Base-by-base conservation (phyloP, 2,888 invertebrate species). In the Chymomyza fuscimana region DNA sequence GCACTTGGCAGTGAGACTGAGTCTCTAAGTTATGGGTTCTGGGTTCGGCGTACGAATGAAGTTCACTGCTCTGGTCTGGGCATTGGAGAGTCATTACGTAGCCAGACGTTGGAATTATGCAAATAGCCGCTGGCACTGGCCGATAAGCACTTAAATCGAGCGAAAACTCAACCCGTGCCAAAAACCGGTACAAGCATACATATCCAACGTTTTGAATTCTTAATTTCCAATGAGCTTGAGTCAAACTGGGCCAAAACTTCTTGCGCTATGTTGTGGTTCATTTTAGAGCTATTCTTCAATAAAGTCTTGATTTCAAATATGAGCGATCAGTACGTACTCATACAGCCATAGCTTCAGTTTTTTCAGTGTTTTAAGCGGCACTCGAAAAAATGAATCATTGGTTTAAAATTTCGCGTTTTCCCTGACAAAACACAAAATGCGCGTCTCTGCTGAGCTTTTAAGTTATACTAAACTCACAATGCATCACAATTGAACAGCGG, bases 31-130 rank as follows among this genome's bases (percentile, higher is more conserved):
- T 46, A 46, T 46, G 40, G 40, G 40, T 46, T 46, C 40, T 46
- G 40, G 40, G 40, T 46, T 46, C 54, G 22, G 54, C 54, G 22
- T 22, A n/a, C 54, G 22, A 54, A 58, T 60, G 60, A 72, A 76
- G 72, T 73, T 72, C 73, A 80, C 75, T 77, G 76, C 0, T 65
- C 67, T 19, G 66, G 61, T 40, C 29, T 32, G 19, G 16, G 7
- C 52, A 19, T 65, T 54, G 63, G 63, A 70, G 73, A 78, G 69
- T 74, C 70, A 76, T 73, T 78, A 76, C 83, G 52, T 46, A 25
- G 71, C 70, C 76, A 66, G 77, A 69, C 77, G 58, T 54, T 54
- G 25, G 79, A 73, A 69, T 59, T 87, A 83, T 83, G 83, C 87
- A 87, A 83, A 83, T 83, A 46, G 36, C 2, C 74, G 32, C 36